Base-by-base conservation (phyloP, 2,113 vertebrate species). In the Cottus gobio region DNA sequence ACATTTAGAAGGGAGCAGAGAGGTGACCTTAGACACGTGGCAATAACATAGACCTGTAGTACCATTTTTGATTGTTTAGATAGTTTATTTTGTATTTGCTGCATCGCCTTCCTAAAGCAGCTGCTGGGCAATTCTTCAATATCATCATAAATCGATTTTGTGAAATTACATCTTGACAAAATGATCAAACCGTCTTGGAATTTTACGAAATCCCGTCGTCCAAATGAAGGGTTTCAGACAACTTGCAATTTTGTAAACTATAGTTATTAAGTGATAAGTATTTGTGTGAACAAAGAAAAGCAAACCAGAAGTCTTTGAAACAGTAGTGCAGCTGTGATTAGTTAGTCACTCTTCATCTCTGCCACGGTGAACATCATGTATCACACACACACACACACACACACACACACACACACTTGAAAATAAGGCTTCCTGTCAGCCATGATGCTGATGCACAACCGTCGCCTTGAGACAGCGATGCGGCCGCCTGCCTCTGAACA, bases 371-470 rank as follows among this genome's bases (percentile, higher is more conserved):
- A 68, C 52, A 60, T 57, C 42, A 28, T 54, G 61, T 7, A n/a
- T 30, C 62, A 3, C 61, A 15, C 61, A 26, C 62, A 18, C 62
- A 42, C 34, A 13, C 34, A 37, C 34, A 39, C 61, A 63, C 30
- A 36, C 60, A 39, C 31, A 20, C 20, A 58, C 60, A 37, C 73
- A 66, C 61, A n/a, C 52, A 3, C 62, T 39, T 9, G 31, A 4
- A 50, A 75, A 39, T 16, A 65, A 72, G 76, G 50, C 30, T 61
- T 22, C 7, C 84, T 75, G 72, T 87, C 69, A 63, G 54, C 46
- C 20, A 4, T 58, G 60, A 85, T 83, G 62, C 80, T 58, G 60
- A 85, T 83, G 57, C 80, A 82, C 75, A 62, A n/a, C 71, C 56
- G 11, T 58, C 4, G 10, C 30, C 79, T 60, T 9, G 2, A 44